Evolutionary conservation across 2,113 vertebrate species (phyloP), one percentile per base, ranked within the genome.

Genomic region (Eublepharis macularius): DNA sequence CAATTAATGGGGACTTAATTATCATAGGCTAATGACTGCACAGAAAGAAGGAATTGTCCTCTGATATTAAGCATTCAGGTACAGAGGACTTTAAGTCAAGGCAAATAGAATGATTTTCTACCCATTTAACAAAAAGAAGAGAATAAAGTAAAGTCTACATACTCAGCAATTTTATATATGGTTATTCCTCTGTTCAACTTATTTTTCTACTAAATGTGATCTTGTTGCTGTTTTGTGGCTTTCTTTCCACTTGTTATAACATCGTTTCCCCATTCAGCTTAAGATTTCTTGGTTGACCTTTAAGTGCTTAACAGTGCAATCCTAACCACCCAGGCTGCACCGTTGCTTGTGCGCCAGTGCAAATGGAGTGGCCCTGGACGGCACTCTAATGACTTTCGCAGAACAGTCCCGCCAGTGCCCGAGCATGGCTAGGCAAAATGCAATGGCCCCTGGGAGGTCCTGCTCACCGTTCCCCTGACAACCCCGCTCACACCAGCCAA

Each of bases 1-100:
- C 76, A 49, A 39, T 90, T 91, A 90, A 63, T 86, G 91, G 92
- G 80, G 89, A 75, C 78, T 92, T 84, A 89, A 89, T 88, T 89
- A 87, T 81, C 80, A 70, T 32, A n/a, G 88, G 86, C 75, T 90
- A 90, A 92, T 86, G 78, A 89, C 78, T 93, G 36, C 65, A 78
- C 77, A 82, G 63, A 86, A 9, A 36, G 77, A 84, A 77, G 78
- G 45, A 93, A 51, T 57, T 66, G 89, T 89, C 83, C 81, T 72
- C 79, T 88, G 75, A 83, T 80, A 74, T 93, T 92, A 92, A 93
- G 43, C 24, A 2, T 85, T 88, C 80, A 83, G 80, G 83, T 86
- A 92, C 76, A 87, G 69, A 85, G 68, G 82, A 73, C 85, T 92
- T 91, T 89, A 57, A 69, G 43, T 83, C 63, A 86, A 83, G 90